phyloP scores from a whole-genome alignment of 1,140 invertebrate species.

The Cyclargus thomasi region DNA sequence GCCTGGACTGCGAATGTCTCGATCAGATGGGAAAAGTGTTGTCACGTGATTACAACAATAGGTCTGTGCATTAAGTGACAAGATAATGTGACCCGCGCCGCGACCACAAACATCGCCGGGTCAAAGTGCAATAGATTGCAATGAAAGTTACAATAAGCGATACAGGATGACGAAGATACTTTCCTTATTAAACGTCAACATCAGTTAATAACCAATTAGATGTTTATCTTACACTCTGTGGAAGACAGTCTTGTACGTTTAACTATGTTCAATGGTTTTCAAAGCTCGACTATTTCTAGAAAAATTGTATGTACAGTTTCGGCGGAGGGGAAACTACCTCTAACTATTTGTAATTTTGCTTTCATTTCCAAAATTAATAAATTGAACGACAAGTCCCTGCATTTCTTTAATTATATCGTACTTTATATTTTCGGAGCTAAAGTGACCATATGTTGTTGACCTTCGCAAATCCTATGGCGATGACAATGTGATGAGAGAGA shows the following conservation, averaged over 20 bases:
- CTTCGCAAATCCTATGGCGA: not conserved
- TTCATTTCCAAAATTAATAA: too few relatives aligned
- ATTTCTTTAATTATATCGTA: too few relatives aligned
- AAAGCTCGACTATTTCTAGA: too few relatives aligned
- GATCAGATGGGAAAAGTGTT: slow-evolving; percentile 37
- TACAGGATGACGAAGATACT: not conserved
- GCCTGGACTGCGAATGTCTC: slow-evolving; percentile 41
- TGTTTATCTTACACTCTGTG: not conserved
- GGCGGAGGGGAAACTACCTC: too few relatives aligned
- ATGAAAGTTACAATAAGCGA: slow-evolving; percentile 12
- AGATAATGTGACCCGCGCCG: slow-evolving; percentile 7
- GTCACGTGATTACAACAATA: slow-evolving; percentile 48
- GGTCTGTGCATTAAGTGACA: slow-evolving; percentile 26
- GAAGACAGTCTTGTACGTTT: too few relatives aligned
- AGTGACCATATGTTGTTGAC: not conserved
- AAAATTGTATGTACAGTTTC: not conserved
- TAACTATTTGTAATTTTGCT: too few relatives aligned
- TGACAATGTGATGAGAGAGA: slow-evolving; percentile 5
- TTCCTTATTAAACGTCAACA: not conserved
- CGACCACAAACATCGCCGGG: slow-evolving; percentile 25
- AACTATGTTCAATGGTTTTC: too few relatives aligned
- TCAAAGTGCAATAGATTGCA: slow-evolving; percentile 29
- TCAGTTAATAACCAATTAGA: not conserved
- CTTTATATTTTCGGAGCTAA: too few relatives aligned
- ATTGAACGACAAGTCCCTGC: too few relatives aligned